phyloP scores from a whole-genome alignment of 2,797 vertebrate species.

The Poecilia gillii region DNA sequence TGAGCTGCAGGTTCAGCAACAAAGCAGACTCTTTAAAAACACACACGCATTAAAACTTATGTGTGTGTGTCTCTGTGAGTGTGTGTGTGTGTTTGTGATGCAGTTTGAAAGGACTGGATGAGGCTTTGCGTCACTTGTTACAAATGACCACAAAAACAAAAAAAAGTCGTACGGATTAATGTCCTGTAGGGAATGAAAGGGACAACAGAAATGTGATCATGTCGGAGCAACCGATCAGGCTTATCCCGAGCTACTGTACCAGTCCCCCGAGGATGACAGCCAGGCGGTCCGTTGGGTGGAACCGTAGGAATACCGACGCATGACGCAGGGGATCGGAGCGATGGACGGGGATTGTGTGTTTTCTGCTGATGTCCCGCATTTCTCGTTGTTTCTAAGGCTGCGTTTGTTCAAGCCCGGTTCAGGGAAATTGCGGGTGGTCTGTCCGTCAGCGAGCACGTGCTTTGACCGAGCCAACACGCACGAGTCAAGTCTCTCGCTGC shows the following conservation, averaged over 20 bases:
- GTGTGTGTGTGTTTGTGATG: neutral
- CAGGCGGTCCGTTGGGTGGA: slow-evolving; percentile 58
- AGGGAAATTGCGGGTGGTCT: slow-evolving; percentile 13
- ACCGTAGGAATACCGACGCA: slow-evolving; percentile 57
- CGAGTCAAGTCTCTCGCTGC: slow-evolving; percentile 2
- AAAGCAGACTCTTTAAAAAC: slow-evolving; percentile 30
- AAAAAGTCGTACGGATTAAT: slow-evolving; percentile 19
- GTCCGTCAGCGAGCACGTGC: slow-evolving; percentile 6
- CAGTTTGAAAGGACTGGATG: slow-evolving; percentile 16
- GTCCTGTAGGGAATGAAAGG: neutral
- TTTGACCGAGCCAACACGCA: slow-evolving; percentile 15
- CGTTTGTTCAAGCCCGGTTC: neutral
- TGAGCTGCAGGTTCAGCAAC: slow-evolving; percentile 26
- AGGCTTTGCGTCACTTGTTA: slow-evolving; percentile 41
- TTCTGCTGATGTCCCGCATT: slow-evolving; percentile 26
- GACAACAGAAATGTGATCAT: neutral
- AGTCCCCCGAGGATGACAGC: slow-evolving; percentile 36
- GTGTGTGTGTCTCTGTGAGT: neutral
- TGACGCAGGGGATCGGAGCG: slow-evolving; percentile 66
- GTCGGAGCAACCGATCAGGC: neutral
- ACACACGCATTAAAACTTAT: slow-evolving; percentile 18
- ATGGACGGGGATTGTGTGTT: slow-evolving; percentile 50
- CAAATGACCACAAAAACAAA: slow-evolving; percentile 1
- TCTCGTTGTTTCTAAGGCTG: neutral
- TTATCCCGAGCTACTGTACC: slow-evolving; percentile 40